Base-by-base conservation (phyloP, 2,888 invertebrate species). In the Drepanosiphum platanoidis region DNA sequence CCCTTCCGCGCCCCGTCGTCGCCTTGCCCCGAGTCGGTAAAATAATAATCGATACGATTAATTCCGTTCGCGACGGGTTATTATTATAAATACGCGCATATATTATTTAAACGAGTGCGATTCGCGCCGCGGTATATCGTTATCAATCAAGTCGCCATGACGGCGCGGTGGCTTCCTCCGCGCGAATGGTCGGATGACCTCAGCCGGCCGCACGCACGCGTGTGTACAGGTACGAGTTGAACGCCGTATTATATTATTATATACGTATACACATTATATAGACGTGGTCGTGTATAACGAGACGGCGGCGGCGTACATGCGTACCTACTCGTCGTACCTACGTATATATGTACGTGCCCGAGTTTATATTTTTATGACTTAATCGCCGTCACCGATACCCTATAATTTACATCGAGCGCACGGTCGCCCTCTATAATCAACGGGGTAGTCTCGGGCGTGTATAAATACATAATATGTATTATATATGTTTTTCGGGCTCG, bases 361-460 rank as follows among this genome's bases (percentile, higher is more conserved):
- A 9, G 34, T 79, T 32, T 42, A 2, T 72, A 46, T 75, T 75
- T 83, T 84, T 84, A 84, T 77, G 75, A 84, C 84, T 84, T 84
- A 84, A 84, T 84, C 84, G 75, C 68, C 42, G 75, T 66, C 46
- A 36, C 74, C 27, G 83, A 66, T 84, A 84, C 66, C 75, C 74
- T 68, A 84, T 84, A 84, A 84, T 84, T 84, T 84, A 75, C 64
- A 46, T 74, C 15, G 27, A 18, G n/a, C 72, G 22, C n/a, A 9
- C 34, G 52, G 52, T 46, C 15, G 81, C 58, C 81, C 70, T 71
- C 58, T 61, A 71, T 81, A 64, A 78, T 66, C 79, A 79, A 80
- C 79, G 79, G 79, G 79, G 79, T 80, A 46, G 79, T 52, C 66
- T 27, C 78, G 64, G 66, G 15, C 32, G 42, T 30, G 32, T n/a